A percentile compares a stretch with the other conserved stretches of the same genome.
These are phyloP conservation scores for Drosophila takahashii DNA, from an alignment of 1,140 invertebrate species.

Conservation along the genomic window DNA sequence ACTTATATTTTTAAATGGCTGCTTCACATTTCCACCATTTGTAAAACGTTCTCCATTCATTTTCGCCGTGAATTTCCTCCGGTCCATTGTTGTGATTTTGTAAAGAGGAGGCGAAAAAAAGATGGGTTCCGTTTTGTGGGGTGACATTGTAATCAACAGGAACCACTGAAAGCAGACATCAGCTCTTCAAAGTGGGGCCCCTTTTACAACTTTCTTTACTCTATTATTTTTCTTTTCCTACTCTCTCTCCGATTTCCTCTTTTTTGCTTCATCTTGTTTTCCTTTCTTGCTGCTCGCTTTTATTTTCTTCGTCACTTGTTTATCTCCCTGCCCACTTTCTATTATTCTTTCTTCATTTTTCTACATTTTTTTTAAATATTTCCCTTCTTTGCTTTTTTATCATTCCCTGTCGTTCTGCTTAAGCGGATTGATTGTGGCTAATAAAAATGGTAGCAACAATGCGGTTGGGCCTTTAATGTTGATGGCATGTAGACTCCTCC, in stretches of 20 bases:
- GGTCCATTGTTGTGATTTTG: constrained; percentile 12
- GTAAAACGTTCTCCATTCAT: constrained; percentile 17
- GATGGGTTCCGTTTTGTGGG: constrained; percentile 5
- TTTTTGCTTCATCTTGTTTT: neutral
- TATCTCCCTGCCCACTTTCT: neutral
- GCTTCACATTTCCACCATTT: constrained; percentile 23
- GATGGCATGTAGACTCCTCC: constrained; percentile 5
- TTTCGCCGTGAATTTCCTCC: neutral
- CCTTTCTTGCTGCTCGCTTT: neutral
- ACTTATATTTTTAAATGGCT: constrained; percentile 4
- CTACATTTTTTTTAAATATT: neutral
- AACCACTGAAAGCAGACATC: constrained; percentile 12
- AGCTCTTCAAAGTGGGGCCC: constrained; percentile 1
- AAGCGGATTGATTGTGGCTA: constrained; percentile 79
- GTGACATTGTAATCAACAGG: constrained; percentile 22
- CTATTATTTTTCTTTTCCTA: neutral
- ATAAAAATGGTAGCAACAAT: constrained; percentile 71
- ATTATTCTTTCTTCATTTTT: neutral
- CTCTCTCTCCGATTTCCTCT: neutral
- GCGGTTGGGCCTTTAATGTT: constrained; percentile 34
- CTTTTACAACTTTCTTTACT: neutral
- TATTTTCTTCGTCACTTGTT: neutral
- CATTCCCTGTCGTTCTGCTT: constrained; percentile 33
- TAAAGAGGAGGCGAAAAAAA: neutral
- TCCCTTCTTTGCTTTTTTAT: neutral